phyloP scores from a whole-genome alignment of 2,113 vertebrate genomes.

The Zosterops pallidus region DNA sequence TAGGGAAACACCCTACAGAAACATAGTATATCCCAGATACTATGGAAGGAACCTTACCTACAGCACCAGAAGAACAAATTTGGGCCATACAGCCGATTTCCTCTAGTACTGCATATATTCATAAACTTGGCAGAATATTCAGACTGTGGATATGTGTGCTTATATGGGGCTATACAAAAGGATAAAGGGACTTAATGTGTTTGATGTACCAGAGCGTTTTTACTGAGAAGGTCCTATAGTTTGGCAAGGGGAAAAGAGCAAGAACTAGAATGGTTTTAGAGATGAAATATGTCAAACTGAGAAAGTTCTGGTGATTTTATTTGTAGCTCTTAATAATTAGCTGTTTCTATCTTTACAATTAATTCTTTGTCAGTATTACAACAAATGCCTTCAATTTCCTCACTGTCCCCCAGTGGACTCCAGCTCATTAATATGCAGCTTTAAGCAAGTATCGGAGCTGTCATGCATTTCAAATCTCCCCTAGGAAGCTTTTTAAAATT shows the following conservation, averaged over 20 bases:
- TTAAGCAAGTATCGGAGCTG: conserved; percentile 4
- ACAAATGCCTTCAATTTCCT: conserved; percentile 37
- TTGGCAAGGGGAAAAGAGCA: background rate
- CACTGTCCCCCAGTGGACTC: background rate
- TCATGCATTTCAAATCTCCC: conserved; percentile 55
- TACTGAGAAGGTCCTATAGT: background rate
- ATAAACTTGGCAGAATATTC: background rate
- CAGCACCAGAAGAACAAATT: background rate
- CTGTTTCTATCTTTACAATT: conserved; percentile 26
- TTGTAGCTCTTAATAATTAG: conserved; percentile 3
- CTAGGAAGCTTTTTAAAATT: conserved; percentile 49
- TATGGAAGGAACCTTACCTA: background rate
- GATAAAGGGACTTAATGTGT: background rate
- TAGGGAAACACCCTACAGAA: background rate
- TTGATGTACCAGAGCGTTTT: background rate
- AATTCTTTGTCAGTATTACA: conserved; percentile 33
- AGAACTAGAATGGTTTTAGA: background rate
- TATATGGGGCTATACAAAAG: background rate
- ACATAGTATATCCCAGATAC: background rate
- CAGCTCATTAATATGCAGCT: conserved; percentile 43
- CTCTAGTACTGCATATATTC: background rate
- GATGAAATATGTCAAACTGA: background rate
- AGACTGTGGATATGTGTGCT: background rate
- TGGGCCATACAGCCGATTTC: background rate
- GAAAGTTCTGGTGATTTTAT: conserved; percentile 6